Evolutionary conservation across 2,888 invertebrate genomes (phyloP), one percentile per base, ranked within the genome.

Genomic region (Gasteruption jaculator): DNA sequence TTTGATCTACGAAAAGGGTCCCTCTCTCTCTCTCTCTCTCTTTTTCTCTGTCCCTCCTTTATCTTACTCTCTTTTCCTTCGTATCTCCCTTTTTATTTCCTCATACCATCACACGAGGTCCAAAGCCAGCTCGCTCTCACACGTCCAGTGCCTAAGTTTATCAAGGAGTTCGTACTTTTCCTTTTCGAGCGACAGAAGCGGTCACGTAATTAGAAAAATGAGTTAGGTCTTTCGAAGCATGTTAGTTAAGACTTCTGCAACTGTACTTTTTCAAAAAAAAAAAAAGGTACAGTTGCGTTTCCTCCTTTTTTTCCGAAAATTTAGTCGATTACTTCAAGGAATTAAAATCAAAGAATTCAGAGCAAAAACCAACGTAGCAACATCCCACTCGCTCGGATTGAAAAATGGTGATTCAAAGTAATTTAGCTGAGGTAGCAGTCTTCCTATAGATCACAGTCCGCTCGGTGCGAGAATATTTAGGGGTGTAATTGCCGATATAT

Each of bases 401-500:
- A 63, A 68, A 68, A 69, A 68, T 61, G 57, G 61, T 59, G 60
- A 66, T 65, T 60, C 57, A 52, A 63, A 62, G 68, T 65, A 68
- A 68, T 70, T 68, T 63, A 63, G 54, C 56, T 43, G 43, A 48
- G 18, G 39, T 42, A 46, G 38, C 47, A 38, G 41, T 49, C 46
- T 37, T 41, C 46, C 61, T 52, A 63, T 70, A 68, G 60, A 68
- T 70, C 69, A 69, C 64, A 52, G 49, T n/a, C 36, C 57, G 53
- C 59, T 59, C 61, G 57, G 60, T 57, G 61, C 57, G 63, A 60
- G 69, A 69, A 70, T 70, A 70, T 70, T 68, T 63, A 63, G 68
- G 63, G 63, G 56, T 60, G 63, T 70, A 70, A 70, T 70, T 69
- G 67, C 65, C 59, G 60, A 64, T 65, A 70, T 70, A 70, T 70